These are phyloP conservation scores for Scatophagus argus DNA, from an alignment of 2,113 vertebrate genomes.

Conservation along the genomic window DNA sequence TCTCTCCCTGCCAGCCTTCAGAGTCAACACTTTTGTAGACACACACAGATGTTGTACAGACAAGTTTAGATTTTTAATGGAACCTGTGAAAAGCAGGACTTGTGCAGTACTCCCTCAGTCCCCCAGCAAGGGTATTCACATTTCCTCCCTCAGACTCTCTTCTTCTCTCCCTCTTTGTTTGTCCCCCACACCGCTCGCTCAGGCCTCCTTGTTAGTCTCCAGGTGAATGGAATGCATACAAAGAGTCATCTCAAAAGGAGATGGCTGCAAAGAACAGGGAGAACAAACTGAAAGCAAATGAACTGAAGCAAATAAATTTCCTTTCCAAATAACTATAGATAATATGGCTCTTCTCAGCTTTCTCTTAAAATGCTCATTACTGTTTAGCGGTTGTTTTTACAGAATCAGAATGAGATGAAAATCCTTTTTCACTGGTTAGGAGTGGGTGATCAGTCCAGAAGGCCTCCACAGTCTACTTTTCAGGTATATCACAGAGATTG, in stretches of 20 bases:
- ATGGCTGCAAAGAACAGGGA: slow-evolving; percentile 14
- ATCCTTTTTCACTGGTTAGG: no score
- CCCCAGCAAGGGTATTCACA: slow-evolving; percentile 35
- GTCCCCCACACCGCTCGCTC: slow-evolving; percentile 3
- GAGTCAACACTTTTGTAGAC: slow-evolving; percentile 30
- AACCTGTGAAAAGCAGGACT: slow-evolving; percentile 45
- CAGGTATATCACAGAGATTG: no score
- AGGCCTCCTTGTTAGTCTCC: slow-evolving; percentile 48
- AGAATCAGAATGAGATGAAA: slow-evolving; percentile 1
- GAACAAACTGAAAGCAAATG: slow-evolving; percentile 26
- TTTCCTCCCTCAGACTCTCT: slow-evolving; percentile 34
- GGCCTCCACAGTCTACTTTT: no score
- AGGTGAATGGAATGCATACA: slow-evolving; percentile 44
- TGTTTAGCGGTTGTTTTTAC: background rate
- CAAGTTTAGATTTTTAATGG: slow-evolving; percentile 49
- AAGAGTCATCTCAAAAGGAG: slow-evolving; percentile 38
- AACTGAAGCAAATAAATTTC: slow-evolving; percentile 8
- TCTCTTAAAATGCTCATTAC: background rate
- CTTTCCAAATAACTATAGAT: slow-evolving; percentile 12
- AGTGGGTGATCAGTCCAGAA: no score
- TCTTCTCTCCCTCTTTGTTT: slow-evolving; percentile 43
- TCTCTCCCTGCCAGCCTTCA: slow-evolving; percentile 17
- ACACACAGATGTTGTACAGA: slow-evolving; percentile 36
- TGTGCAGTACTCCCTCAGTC: slow-evolving; percentile 18
- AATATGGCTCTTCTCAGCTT: slow-evolving; percentile 7